Percentiles rank a stretch among this genome's conserved stretches.
Conservation (phyloP, 2,113 vertebrate species). For the Pseudopipra pipra region DNA sequence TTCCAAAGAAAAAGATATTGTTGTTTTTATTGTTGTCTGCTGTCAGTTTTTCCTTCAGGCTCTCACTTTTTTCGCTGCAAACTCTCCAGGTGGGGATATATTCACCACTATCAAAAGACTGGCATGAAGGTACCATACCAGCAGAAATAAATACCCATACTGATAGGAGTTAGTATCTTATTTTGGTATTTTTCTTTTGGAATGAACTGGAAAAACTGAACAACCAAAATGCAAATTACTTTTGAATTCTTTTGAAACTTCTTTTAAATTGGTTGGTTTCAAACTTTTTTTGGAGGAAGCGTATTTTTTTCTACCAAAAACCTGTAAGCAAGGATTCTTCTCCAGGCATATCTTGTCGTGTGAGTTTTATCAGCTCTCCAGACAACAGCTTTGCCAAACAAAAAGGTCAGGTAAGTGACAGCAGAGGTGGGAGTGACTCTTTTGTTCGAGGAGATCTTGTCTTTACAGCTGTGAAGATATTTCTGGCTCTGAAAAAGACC, state of each 20-base stretch:
- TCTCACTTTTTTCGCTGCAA: neutral
- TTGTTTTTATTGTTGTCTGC: neutral
- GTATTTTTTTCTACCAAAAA: neutral
- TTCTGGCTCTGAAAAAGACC: neutral
- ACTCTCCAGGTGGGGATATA: neutral
- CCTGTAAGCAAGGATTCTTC: neutral
- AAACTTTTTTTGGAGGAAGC: accelerated
- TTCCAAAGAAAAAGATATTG: neutral
- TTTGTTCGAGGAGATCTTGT: neutral
- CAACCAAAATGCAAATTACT: neutral
- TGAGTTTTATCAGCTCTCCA: neutral
- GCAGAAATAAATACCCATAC: neutral
- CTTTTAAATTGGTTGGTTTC: neutral
- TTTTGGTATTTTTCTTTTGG: neutral
- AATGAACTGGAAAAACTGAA: neutral
- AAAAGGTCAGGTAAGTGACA: neutral
- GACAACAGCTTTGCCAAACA: neutral
- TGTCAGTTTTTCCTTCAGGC: neutral
- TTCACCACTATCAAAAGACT: neutral
- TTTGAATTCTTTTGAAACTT: neutral
- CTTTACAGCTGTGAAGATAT: neutral
- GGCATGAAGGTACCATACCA: neutral
- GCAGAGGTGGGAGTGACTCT: neutral
- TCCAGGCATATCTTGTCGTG: neutral
- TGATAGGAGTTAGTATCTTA: neutral